Base-by-base conservation (phyloP, 2,888 invertebrate genomes). In the Apeira syringaria region DNA sequence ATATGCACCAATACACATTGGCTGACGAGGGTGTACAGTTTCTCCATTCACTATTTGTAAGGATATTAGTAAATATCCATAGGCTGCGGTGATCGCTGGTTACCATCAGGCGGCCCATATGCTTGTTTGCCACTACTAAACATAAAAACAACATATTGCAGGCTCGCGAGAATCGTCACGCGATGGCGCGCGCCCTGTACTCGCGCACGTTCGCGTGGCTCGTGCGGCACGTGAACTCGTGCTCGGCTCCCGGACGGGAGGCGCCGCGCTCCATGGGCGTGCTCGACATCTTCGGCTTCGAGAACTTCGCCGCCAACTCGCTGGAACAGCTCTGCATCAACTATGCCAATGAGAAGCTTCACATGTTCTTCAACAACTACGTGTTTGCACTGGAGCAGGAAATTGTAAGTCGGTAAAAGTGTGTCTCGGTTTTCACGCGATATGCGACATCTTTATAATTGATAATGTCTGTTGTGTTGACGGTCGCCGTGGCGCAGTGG, bases 281-380 rank as follows among this genome's bases (percentile, higher is more conserved):
- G 4, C 91, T 98, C 26, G 98, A 98, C 77, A 98, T 98, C 61
- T 98, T 98, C 74, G 98, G 97, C 41, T 98, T 98, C 77, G 98
- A 98, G 85, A 97, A 98, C 89, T 98, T 98, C 79, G 91, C 93
- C 2, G 91, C 93, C n/a, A 98, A 98, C 79, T 97, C 97, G 1
- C 95, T 98, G 61, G 98, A 98, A 74, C 98, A 98, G 69, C 92
- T 97, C 6, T 97, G 97, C 75, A 98, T 98, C 54, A 98, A 98
- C 83, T 98, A 97, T 81, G 97, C 97, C 0, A 98, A 98, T 73
- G 97, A 98, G 79, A 98, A 98, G 76, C 91, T 98, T 20, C 98
- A 98, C 75, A 97, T 97, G 89, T 98, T 98, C 90, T 98, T 98
- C 85, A 98, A 98, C 86, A 97, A 98, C 74, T 98, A 98, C 71